Percentiles rank a stretch among this genome's conserved stretches.
These are phyloP conservation scores for Chionis minor DNA, from an alignment of 2,113 vertebrate genomes.

Conservation along the genomic window DNA sequence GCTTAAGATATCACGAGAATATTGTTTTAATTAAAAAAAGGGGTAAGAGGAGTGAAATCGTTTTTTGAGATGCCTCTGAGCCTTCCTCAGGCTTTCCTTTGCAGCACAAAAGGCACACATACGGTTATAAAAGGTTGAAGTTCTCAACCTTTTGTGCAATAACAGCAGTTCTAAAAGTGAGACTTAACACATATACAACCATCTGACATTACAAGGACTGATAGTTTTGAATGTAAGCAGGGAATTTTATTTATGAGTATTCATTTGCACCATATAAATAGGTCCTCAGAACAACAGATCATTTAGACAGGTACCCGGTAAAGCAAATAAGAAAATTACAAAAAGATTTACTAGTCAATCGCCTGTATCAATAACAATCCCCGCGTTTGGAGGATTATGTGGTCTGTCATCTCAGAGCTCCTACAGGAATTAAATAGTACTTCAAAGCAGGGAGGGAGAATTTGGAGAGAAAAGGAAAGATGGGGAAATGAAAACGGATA, in stretches of 20 bases:
- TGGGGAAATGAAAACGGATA: not conserved
- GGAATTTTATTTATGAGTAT: not conserved
- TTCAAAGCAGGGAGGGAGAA: not conserved
- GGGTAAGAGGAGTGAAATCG: not conserved
- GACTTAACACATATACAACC: not conserved
- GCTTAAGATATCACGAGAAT: not conserved
- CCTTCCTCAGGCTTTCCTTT: not conserved
- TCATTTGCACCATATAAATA: not conserved
- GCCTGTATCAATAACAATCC: not conserved
- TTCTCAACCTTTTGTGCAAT: not conserved
- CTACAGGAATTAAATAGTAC: not conserved
- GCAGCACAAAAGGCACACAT: not conserved
- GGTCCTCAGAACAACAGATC: not conserved
- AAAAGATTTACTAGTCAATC: conserved; percentile 5
- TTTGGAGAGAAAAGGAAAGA: not conserved
- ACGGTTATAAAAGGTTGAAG: not conserved
- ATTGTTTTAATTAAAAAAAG: not conserved
- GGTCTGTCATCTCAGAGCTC: not conserved
- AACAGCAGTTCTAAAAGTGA: not conserved
- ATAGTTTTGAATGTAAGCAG: not conserved
- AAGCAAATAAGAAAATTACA: conserved; percentile 14
- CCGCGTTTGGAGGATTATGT: not conserved
- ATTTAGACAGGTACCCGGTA: not conserved
- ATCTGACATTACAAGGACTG: not conserved
- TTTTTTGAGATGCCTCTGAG: not conserved